These are phyloP conservation scores for Deilephila porcellus DNA, from an alignment of 2,888 invertebrate genomes.

Conservation along the genomic window DNA sequence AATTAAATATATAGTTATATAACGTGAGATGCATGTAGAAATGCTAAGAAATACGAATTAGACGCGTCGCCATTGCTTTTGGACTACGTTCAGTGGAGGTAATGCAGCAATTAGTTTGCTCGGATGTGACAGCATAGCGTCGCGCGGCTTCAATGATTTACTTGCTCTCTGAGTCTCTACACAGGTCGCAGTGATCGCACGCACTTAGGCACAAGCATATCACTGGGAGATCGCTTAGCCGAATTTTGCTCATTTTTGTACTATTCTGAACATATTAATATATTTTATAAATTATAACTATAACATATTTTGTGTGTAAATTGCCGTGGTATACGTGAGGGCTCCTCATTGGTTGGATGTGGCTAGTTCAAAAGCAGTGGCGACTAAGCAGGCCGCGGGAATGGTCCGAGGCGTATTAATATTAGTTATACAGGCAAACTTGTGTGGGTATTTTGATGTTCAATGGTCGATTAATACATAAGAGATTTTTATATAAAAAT, in stretches of 20 bases:
- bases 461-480: slow-evolving; percentile 23
- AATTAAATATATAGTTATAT: slow-evolving; percentile 56
- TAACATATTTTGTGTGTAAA: background rate
- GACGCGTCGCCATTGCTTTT: slow-evolving; percentile 54
- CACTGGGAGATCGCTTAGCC: background rate
- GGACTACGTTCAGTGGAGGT: background rate
- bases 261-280: background rate
- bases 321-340: background rate
- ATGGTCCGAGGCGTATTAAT: slow-evolving; percentile 26
- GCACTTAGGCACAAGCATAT: background rate
- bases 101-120: too few species aligned
- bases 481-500: slow-evolving; percentile 22
- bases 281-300: background rate
- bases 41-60: slow-evolving; percentile 53
- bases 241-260: background rate
- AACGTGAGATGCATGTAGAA: slow-evolving; percentile 54
- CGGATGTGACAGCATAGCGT: background rate
- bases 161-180: slow-evolving; percentile 7
- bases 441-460: slow-evolving; percentile 26
- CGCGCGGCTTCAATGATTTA: background rate
- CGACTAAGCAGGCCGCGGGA: slow-evolving; percentile 29
- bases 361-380: slow-evolving; percentile 27
- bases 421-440: slow-evolving; percentile 16
- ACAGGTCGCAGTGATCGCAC: background rate
- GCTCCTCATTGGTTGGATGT: background rate